phyloP scores from a whole-genome alignment of 2,797 vertebrate genomes.

The Meda fulgida region DNA sequence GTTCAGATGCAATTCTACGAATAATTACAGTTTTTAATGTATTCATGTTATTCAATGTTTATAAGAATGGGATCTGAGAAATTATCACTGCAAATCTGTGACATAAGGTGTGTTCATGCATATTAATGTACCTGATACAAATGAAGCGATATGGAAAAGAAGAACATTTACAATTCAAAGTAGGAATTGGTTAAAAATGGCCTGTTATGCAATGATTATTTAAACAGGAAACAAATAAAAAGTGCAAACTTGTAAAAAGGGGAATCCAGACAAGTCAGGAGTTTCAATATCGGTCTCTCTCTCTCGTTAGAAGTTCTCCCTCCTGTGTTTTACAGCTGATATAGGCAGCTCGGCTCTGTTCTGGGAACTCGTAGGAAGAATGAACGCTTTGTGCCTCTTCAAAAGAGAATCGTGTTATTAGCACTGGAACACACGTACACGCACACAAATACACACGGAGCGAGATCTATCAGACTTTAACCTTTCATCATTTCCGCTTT shows the following conservation, averaged over 20 bases:
- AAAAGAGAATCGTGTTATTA: slow-evolving; percentile 76
- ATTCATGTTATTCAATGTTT: slow-evolving; percentile 3
- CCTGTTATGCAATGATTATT: slow-evolving; percentile 15
- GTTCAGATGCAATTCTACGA: neutral
- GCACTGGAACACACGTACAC: slow-evolving; percentile 57
- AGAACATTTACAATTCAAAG: neutral
- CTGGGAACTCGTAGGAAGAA: slow-evolving; percentile 65
- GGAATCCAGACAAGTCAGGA: slow-evolving; percentile 9
- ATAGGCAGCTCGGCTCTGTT: slow-evolving; percentile 62
- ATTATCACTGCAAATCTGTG: slow-evolving; percentile 12
- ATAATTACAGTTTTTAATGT: neutral
- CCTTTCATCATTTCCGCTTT: slow-evolving; percentile 72
- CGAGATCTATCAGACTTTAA: slow-evolving; percentile 73
- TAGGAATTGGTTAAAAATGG: slow-evolving; percentile 1
- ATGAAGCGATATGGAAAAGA: neutral
- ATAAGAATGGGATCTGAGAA: neutral
- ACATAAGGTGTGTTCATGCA: slow-evolving; percentile 18
- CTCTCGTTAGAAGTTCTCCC: slow-evolving; percentile 24
- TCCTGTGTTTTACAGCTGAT: slow-evolving; percentile 39
- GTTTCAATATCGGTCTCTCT: slow-evolving; percentile 5
- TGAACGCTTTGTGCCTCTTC: slow-evolving; percentile 69
- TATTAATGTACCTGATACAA: slow-evolving; percentile 3
- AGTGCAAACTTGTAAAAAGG: slow-evolving; percentile 5
- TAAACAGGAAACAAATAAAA: slow-evolving; percentile 12
- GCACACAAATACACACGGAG: slow-evolving; percentile 52